phyloP scores from a whole-genome alignment of 2,797 vertebrate genomes.

The Sorex maritimensis region DNA sequence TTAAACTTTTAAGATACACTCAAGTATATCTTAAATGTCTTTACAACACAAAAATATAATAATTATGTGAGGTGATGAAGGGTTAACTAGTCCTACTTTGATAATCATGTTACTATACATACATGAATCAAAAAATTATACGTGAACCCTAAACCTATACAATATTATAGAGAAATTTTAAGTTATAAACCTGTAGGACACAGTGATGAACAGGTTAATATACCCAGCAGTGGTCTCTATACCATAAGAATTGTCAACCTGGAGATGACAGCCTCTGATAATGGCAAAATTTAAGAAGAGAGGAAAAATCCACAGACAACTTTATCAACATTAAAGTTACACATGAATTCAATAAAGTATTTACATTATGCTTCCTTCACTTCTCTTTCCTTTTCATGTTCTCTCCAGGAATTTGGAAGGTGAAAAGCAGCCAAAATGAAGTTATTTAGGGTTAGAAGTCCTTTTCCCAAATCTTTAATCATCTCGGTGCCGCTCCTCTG shows the following conservation, averaged over 20 bases:
- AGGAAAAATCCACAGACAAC: constrained; percentile 56
- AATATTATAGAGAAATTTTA: constrained; percentile 1
- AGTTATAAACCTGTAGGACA: not conserved
- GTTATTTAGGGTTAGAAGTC: constrained; percentile 74
- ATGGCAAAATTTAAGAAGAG: constrained; percentile 24
- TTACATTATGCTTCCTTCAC: constrained; percentile 59
- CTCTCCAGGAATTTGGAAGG: constrained; percentile 78
- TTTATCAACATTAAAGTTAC: constrained; percentile 56
- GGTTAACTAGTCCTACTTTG: not conserved
- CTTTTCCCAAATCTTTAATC: constrained; percentile 76
- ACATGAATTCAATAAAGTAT: constrained; percentile 76
- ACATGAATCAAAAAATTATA: constrained; percentile 27
- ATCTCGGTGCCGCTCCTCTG: constrained; percentile 75
- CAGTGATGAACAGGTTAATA: constrained; percentile 17
- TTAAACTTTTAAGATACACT: too few species aligned
- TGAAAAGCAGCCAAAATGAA: constrained; percentile 79
- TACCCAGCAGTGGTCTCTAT: not conserved
- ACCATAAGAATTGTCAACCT: constrained; percentile 11
- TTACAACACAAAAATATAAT: constrained; percentile 11
- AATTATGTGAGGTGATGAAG: constrained; percentile 5
- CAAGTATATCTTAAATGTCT: not conserved
- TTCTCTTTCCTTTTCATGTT: constrained; percentile 77
- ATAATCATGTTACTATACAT: constrained; percentile 6
- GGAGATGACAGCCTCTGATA: constrained; percentile 34
- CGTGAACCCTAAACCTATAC: not conserved